phyloP scores from a whole-genome alignment of 2,113 vertebrate genomes.

The Athene cunicularia region DNA sequence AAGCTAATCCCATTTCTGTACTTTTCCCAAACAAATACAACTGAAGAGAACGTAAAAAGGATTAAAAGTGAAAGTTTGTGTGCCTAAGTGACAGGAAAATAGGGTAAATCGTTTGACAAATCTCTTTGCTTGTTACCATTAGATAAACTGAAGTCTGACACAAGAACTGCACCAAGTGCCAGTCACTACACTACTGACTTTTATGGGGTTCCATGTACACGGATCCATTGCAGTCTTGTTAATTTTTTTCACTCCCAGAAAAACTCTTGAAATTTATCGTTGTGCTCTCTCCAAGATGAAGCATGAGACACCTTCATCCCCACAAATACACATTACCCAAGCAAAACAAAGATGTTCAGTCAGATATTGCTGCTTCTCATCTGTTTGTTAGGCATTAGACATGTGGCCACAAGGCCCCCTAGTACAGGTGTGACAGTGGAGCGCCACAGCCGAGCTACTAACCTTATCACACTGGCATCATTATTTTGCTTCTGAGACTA shows the following conservation, averaged over 20 bases:
- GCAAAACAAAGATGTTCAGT: background rate
- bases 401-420: background rate
- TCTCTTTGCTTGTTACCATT: background rate
- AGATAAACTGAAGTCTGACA: no score
- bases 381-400: background rate
- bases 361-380: background rate
- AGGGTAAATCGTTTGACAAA: background rate
- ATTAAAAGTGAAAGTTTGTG: background rate
- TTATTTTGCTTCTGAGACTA: background rate
- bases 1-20: background rate
- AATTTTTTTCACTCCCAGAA: background rate
- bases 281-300: background rate
- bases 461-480: background rate
- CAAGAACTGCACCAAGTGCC: background rate
- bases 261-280: background rate
- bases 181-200: background rate
- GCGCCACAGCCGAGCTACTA: background rate
- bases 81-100: background rate
- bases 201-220: background rate
- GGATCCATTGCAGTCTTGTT: background rate
- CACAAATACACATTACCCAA: background rate
- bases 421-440: background rate
- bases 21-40: background rate
- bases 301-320: background rate
- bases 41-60: background rate